Evolutionary conservation across 2,113 vertebrate genomes (phyloP).

Genomic region (Nettapus auritus): DNA sequence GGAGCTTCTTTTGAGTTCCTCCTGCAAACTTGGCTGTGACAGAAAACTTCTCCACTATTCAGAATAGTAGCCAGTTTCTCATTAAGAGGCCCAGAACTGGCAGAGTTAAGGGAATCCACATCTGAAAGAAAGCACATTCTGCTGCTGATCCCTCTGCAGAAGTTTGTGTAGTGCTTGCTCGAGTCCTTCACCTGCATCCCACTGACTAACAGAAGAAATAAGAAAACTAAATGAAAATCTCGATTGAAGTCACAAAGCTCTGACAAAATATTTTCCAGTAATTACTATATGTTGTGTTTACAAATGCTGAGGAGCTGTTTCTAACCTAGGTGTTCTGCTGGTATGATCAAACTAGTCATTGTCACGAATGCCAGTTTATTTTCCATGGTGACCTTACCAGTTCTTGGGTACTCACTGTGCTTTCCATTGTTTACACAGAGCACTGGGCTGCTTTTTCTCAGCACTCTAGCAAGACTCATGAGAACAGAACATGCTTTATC

Average conservation of each 20-base stretch:
- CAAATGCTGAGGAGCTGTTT: neutral
- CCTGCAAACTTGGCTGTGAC: neutral
- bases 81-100: slow-evolving; percentile 5
- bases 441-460: neutral
- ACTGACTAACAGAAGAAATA: neutral
- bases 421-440: slow-evolving; percentile 18
- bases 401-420: slow-evolving; percentile 24
- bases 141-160: neutral
- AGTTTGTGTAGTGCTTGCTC: neutral
- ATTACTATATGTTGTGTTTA: neutral
- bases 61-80: slow-evolving; percentile 3
- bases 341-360: neutral
- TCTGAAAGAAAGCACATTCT: neutral
- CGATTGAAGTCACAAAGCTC: neutral
- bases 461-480: neutral
- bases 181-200: neutral
- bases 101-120: neutral
- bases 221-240: neutral
- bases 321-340: neutral
- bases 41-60: neutral
- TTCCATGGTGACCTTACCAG: neutral
- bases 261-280: neutral
- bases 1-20: neutral
- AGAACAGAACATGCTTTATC: slow-evolving; percentile 48
- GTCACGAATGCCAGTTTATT: neutral